Base-by-base conservation (phyloP, 2,888 invertebrate species). In the Teleogryllus oceanicus region DNA sequence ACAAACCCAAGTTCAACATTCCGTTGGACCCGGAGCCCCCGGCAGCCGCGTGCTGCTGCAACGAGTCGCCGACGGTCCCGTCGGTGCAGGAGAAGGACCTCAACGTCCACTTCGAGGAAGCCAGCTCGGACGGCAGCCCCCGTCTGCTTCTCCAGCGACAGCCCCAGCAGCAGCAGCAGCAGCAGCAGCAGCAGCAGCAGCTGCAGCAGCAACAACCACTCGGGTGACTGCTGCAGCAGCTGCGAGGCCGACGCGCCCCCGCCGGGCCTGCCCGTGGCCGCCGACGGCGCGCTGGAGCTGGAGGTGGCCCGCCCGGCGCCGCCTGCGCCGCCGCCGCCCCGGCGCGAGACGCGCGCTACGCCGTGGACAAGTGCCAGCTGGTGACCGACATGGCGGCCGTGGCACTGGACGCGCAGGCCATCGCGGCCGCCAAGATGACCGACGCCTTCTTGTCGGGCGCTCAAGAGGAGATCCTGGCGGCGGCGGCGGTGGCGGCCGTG, bases 371-470 rank as follows among this genome's bases (percentile, higher is more conserved):
- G 62, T 62, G 62, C n/a, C 62, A 62, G n/a, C 62, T 77, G 37
- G 74, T 74, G 74, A 78, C 11, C 74, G 62, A 49, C 77, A 78
- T 76, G 78, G 80, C 80, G 21, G 76, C 78, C 11, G 37, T 79
- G 13, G 75, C 77, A 2, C 8, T 78, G 78, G 37, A 77, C 16
- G 75, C 77, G 11, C 11, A 75, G 75, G n/a, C 24, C 2, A 20
- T 50, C 49, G 50, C 77, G 62, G 37, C 75, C 24, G 80, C 85
- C 82, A 90, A 89, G 85, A 89, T 91, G 84, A 86, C 88, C 49
- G 91, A 92, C 83, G 91, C 91, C 1, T 89, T 90, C 84, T 85
- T 92, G 78, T 91, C 91, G 10, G 89, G 89, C 82, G 90, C 89
- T 37, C 89, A 90, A 83, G 91, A 91, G 83, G 89, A 89, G 85